These are phyloP conservation scores for Tenthredo amoena DNA, from an alignment of 2,888 invertebrate species.

Conservation along the genomic window DNA sequence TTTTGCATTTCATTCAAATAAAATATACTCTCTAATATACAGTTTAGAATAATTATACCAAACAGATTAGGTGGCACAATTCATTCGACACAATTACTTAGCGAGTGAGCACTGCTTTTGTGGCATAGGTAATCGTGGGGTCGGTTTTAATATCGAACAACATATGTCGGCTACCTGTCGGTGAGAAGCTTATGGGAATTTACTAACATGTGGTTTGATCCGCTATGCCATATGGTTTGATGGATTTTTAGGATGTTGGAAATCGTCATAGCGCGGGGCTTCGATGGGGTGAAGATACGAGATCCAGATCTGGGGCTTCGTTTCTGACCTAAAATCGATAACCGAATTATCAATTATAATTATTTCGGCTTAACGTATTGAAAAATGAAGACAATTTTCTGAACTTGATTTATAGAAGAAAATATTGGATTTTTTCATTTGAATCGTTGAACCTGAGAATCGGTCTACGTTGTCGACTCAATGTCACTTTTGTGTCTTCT, in stretches of 20 bases:
- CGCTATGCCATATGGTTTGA: slow-evolving; percentile 64
- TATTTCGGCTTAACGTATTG: neutral
- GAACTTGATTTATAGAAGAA: neutral
- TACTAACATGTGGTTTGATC: slow-evolving; percentile 66
- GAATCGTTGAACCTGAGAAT: neutral
- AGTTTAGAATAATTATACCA: neutral
- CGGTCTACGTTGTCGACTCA: neutral
- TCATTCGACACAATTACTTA: neutral
- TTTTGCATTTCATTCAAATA: neutral
- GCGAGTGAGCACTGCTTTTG: slow-evolving; percentile 1
- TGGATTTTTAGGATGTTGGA: slow-evolving; percentile 52
- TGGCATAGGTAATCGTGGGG: slow-evolving; percentile 10
- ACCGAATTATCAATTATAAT: no score
- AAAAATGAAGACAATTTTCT: neutral
- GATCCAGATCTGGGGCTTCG: slow-evolving; percentile 19
- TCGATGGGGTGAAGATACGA: slow-evolving; percentile 12
- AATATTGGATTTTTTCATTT: neutral
- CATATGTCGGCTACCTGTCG: slow-evolving; percentile 61
- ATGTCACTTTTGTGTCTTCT: neutral
- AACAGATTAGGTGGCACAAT: neutral
- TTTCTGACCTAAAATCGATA: neutral
- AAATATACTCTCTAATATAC: neutral
- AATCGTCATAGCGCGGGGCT: neutral
- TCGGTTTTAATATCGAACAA: slow-evolving; percentile 28
- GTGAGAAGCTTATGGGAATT: slow-evolving; percentile 66